phyloP scores from a whole-genome alignment of 2,113 vertebrate genomes.

The Ciconia boyciana region DNA sequence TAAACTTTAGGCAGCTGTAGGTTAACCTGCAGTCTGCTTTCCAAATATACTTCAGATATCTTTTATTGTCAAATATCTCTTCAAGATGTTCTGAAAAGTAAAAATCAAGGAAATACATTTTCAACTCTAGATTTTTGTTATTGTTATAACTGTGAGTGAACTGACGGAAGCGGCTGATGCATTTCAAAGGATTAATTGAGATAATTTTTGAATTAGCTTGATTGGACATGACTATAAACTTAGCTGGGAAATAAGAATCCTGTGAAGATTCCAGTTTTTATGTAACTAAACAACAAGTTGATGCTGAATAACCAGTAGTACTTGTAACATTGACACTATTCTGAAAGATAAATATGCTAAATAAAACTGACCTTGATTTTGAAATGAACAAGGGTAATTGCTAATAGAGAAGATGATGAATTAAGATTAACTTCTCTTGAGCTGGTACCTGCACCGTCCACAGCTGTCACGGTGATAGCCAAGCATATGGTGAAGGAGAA shows the following conservation, averaged over 20 bases:
- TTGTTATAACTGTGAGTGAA: background rate
- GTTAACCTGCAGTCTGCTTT: background rate
- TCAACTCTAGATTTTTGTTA: background rate
- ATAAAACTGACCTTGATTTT: constrained; percentile 7
- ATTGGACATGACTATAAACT: background rate
- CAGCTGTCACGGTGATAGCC: background rate
- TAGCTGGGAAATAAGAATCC: background rate
- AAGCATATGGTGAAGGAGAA: background rate
- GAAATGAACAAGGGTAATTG: background rate
- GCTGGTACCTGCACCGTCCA: background rate
- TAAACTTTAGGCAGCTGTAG: background rate
- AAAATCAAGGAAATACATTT: background rate
- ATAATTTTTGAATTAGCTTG: background rate
- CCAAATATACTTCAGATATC: background rate
- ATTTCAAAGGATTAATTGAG: background rate
- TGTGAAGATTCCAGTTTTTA: background rate
- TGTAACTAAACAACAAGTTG: background rate
- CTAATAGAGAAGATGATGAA: background rate
- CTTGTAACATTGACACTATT: background rate
- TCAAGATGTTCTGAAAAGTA: background rate
- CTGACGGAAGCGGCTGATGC: background rate
- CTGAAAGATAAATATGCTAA: background rate
- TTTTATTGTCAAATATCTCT: background rate
- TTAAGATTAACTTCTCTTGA: background rate
- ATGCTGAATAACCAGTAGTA: background rate